Evolutionary conservation across 2,113 vertebrate genomes (phyloP).

Genomic region (Setophaga kirtlandii): DNA sequence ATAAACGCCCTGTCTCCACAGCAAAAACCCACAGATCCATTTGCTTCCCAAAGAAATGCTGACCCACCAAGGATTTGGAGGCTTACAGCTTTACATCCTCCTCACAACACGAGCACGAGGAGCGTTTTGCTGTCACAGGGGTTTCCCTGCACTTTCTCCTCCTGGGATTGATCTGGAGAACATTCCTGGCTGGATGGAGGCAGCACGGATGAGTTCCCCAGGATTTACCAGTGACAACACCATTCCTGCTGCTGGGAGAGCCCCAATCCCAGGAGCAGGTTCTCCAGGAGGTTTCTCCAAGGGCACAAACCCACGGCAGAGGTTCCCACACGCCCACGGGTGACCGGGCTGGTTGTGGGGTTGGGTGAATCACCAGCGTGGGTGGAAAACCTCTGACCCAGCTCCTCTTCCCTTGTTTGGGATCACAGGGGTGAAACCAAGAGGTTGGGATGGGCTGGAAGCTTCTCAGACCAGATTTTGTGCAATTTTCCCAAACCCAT

Average conservation of each 20-base stretch:
- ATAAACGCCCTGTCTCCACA: background rate
- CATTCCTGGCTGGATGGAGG: background rate
- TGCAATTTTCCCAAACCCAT: background rate
- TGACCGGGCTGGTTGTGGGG: background rate
- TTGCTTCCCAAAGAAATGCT: background rate
- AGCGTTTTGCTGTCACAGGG: background rate
- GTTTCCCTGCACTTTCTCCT: background rate
- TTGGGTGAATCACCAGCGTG: background rate
- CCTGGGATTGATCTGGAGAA: background rate
- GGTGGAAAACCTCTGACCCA: background rate
- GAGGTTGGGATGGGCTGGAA: background rate
- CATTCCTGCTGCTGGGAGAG: too few relatives aligned
- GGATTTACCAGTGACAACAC: accelerated
- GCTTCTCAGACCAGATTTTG: background rate
- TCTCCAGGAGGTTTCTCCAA: background rate
- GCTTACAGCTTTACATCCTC: background rate
- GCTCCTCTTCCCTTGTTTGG: background rate
- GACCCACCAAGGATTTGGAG: background rate
- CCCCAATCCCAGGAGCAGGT: background rate
- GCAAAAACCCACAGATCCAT: background rate
- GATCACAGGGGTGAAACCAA: background rate
- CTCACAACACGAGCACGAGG: accelerated
- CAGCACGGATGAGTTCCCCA: background rate
- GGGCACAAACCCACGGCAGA: background rate
- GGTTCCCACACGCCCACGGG: background rate